Base-by-base conservation (phyloP, 1,140 invertebrate species). In the Ostrea edulis region DNA sequence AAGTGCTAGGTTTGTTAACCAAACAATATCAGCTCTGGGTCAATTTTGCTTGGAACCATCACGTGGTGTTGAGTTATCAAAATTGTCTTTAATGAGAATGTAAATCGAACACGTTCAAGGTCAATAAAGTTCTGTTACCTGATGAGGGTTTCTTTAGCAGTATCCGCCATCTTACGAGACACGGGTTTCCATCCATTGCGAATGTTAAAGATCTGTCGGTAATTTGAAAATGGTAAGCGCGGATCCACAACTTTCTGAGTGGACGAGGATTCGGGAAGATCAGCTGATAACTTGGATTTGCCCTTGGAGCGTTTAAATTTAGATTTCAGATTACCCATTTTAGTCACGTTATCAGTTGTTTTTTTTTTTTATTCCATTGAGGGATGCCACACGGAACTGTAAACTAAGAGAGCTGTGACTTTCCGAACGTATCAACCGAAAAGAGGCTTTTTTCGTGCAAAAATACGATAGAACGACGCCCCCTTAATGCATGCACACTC, bases 131-230 rank as follows among this genome's bases (percentile, higher is more conserved):
- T 44, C 35, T 17, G 82, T 88, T 86, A 93, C 93, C 91, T 91
- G 5, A 93, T 89, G n/a, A 93, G 84, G 20, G 88, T 89, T 58
- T 92, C 90, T 77, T 91, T 93, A 0, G 93, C 90, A 9, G 90
- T 91, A 12, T 92, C 90, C 83, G 92, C 92, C 90, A 92, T 85
- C 9, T 71, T 62, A 12, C 93, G 84, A 17, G 87, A 58, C 14
- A 93, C 90, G 0, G 92, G 89, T 84, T 93, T 93, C 93, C 93
- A 93, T 44, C 91, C 91, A 88, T 93, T 93, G 55, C 89, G 88
- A 35, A 93, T 88, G 68, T 89, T 92, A 85, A 93, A 93, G 29
- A 93, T 87, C 85, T 93, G 92, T 52, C 93, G 71, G 71, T 93
- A 93, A 44, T 88, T 91, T 14, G 85, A 84, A 81, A 93, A 93